phyloP scores from a whole-genome alignment of 1,140 invertebrate genomes.

The Lutraria rhynchaena region DNA sequence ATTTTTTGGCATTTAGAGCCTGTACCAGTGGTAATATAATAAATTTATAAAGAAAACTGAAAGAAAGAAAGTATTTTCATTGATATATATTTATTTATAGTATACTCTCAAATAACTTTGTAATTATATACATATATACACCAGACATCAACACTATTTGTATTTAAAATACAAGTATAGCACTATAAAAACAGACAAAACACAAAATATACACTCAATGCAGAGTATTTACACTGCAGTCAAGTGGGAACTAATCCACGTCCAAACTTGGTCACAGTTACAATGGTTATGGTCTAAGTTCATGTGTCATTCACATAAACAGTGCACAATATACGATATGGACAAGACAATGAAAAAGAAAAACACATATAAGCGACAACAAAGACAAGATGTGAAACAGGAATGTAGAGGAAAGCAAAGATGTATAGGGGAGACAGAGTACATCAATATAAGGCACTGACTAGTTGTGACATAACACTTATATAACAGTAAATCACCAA shows the following conservation, averaged over 20 bases:
- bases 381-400: too few species aligned
- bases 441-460: too few species aligned
- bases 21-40: too few species aligned
- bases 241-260: neutral
- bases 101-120: conserved; percentile 15
- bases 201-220: neutral
- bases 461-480: too few species aligned
- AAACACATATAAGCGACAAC: too few species aligned
- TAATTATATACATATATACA: conserved; percentile 47
- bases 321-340: neutral
- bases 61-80: neutral
- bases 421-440: too few species aligned
- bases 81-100: conserved; percentile 20
- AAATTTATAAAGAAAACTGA: too few species aligned
- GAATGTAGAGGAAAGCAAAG: too few species aligned
- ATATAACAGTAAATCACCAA: too few species aligned
- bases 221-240: neutral
- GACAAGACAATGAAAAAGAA: too few species aligned
- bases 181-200: conserved; percentile 47
- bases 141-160: conserved; percentile 9
- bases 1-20: too few species aligned
- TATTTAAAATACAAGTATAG: conserved; percentile 49
- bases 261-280: neutral
- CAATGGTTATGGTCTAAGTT: neutral
- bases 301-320: neutral